Evolutionary conservation across 2,797 vertebrate species (phyloP), one percentile per base, ranked within the genome.

Genomic region (Crenuchus spilurus): DNA sequence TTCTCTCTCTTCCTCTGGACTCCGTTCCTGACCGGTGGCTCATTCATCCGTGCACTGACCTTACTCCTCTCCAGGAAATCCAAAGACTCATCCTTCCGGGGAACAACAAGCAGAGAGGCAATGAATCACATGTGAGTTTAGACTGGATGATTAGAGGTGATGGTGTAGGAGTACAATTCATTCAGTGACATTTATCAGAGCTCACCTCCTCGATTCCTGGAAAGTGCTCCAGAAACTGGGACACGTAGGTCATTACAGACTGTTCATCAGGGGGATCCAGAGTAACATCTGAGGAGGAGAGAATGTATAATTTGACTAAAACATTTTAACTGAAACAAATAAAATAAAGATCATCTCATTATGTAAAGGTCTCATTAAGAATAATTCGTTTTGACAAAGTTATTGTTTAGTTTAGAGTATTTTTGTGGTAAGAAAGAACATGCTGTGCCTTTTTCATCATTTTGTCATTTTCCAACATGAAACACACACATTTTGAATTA

Each of bases 201-300:
- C 91, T 48, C 91, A 99, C 97, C 80, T 94, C 93, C 77, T 98
- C 95, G 68, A 94, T 79, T 73, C 95, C 96, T 0, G 97, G 96
- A 83, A 99, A 99, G 80, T 96, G 96, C 76, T 98, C 95, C 83
- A 99, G 92, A 86, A 99, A 99, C 84, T 98, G 96, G 0, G 97
- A 94, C 85, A 99, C 95, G 0, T 99, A 99, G 0, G 93, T 99
- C 84, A 98, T 95, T 73, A 99, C 94, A 30, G 95, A 98, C 74
- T 99, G 97, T 66, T 97, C 95, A 51, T 98, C 97, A 0, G 96
- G 96, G 0, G 92, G 82, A 63, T 93, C 94, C 46, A 97, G 92
- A 72, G 93, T 95, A 81, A 99, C 91, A 88, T 99, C 97, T 99
- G 77, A 46, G 39, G 20, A 75, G 61, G 74, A 37, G 35, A 51